Conservation (phyloP, 2,888 invertebrate species). For the Catocala fraxini region DNA sequence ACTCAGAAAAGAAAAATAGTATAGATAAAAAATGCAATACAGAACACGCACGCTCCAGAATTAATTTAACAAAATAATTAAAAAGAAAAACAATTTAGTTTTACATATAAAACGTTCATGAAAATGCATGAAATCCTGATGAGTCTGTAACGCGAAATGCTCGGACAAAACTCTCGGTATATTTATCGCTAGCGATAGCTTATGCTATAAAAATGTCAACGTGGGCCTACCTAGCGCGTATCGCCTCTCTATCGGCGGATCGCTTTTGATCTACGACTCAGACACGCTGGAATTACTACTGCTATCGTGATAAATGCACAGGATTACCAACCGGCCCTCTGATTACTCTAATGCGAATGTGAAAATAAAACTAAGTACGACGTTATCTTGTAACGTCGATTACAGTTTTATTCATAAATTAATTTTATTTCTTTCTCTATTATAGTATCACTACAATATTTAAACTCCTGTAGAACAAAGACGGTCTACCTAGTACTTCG, state of each 20-base stretch:
- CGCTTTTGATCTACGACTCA: constrained; percentile 57
- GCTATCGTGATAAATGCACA: constrained; percentile 42
- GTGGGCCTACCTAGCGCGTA: constrained; percentile 64
- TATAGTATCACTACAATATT: too few relatives aligned
- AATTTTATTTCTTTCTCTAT: too few relatives aligned
- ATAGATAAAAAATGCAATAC: background rate
- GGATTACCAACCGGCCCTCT: constrained; percentile 31
- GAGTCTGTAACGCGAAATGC: constrained; percentile 47
- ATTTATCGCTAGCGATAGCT: constrained; percentile 77
- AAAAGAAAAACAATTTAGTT: constrained; percentile 39
- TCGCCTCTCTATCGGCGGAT: constrained; percentile 62
- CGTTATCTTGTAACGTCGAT: background rate
- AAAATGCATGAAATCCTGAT: constrained; percentile 58
- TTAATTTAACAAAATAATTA: constrained; percentile 12
- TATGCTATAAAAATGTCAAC: constrained; percentile 80
- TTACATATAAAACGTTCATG: constrained; percentile 49
- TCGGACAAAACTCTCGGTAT: constrained; percentile 56
- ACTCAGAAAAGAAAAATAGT: background rate
- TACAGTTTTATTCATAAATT: background rate
- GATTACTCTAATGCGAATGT: constrained; percentile 14
- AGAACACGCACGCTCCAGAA: constrained; percentile 1
- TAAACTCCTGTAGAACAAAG: too few relatives aligned
- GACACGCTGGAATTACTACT: constrained; percentile 51
- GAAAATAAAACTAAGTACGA: constrained; percentile 6
- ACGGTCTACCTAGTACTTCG: too few relatives aligned